Conservation (phyloP, 1,140 invertebrate genomes). For the Acyrthosiphon pisum region DNA sequence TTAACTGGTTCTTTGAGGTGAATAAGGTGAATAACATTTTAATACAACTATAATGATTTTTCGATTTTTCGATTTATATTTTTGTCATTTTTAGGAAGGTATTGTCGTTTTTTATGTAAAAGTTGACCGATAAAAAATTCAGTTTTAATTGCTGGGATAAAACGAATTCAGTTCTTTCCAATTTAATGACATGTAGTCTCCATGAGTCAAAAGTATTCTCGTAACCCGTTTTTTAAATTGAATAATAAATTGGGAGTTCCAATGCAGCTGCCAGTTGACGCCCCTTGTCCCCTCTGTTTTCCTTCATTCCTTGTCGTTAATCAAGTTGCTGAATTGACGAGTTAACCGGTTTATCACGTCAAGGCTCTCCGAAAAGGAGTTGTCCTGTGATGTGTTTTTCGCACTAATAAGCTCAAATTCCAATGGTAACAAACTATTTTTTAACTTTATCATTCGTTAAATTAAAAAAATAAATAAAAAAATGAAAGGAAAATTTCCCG, state of each 20-base stretch:
- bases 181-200: conserved; percentile 39
- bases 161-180: conserved; percentile 36
- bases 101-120: conserved; percentile 1
- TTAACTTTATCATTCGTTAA: conserved; percentile 19
- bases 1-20: conserved; percentile 48
- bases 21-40: conserved; percentile 46
- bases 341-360: conserved; percentile 54
- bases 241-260: conserved; percentile 55
- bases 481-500: conserved; percentile 20
- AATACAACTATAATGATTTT: conserved; percentile 23
- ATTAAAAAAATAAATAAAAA: conserved; percentile 11
- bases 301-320: conserved; percentile 25
- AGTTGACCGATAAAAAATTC: conserved; percentile 22
- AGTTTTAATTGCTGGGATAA: conserved; percentile 33
- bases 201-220: conserved; percentile 6
- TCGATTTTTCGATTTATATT: conserved; percentile 26
- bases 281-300: conserved; percentile 18
- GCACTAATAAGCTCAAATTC: conserved; percentile 56
- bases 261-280: conserved; percentile 48
- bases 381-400: conserved; percentile 43
- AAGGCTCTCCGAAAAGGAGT: conserved; percentile 32
- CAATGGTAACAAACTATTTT: conserved; percentile 14
- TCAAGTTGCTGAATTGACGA: conserved; percentile 53
- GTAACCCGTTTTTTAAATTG: conserved; percentile 56
- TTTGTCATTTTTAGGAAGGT: background rate